Base-by-base conservation (phyloP, 2,888 invertebrate species). In the Dastarcus helophoroides region DNA sequence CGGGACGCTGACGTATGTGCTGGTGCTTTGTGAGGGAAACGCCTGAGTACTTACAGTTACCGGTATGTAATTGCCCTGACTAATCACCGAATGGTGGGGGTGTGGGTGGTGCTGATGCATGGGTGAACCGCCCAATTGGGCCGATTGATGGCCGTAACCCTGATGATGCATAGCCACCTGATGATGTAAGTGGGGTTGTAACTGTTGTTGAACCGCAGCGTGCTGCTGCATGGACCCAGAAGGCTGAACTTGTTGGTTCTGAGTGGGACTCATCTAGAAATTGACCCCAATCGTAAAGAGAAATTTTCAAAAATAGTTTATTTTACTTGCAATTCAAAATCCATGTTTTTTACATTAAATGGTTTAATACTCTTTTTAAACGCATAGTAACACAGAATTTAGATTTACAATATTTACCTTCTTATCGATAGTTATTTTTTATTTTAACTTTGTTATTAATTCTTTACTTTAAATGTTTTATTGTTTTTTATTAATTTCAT, bases 1-100 rank as follows among this genome's bases (percentile, higher is more conserved):
- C 6, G 76, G 71, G 8, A 73, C 68, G n/a, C 73, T 71, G 25
- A 78, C 76, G 46, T 74, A 73, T 2, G 71, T 67, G 38, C 73
- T 69, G 2, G 67, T 63, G 3, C 65, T 60, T 16, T 68, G 68
- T 2, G 65, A 67, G 2, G 73, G 63, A 39, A 68, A 68, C 0
- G 63, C 63, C 1, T 73, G 67, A 33, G 72, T 72, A 8, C 70
- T 71, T 1, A 69, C 65, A 60, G 74, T 69, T 33, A 70, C 66
- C 3, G 69, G 62, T 31, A 70, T 63, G 44, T 67, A 67, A 46
- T 66, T 66, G 4, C 62, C 60, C 35, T 69, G 67, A 29, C 46
- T 67, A 54, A 60, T 59, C 14, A 58, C 57, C 2, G 57, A 53
- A 37, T 59, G 58, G 14, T 56, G 56, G n/a, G 53, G 48, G 31